Evolutionary conservation across 2,113 vertebrate genomes (phyloP).

Genomic region (Elephantulus edwardii): DNA sequence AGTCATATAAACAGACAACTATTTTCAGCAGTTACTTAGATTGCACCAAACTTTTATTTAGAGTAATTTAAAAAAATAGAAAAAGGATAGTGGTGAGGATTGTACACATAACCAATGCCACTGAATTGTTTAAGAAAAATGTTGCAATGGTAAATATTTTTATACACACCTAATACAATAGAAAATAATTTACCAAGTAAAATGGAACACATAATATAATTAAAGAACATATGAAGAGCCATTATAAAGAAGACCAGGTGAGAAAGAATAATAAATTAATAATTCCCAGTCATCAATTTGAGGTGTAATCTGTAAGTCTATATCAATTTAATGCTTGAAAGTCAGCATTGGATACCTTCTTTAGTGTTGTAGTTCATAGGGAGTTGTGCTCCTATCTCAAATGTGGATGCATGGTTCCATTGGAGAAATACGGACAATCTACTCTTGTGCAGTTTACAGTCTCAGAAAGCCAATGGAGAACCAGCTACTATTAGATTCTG

Average conservation of each 20-base stretch:
- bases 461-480: no score
- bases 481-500: no score
- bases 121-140: background rate
- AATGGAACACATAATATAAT: background rate
- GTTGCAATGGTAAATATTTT: background rate
- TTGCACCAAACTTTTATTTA: background rate
- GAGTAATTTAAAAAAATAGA: background rate
- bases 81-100: background rate
- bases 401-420: no score
- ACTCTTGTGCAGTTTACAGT: no score
- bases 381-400: no score
- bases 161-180: background rate
- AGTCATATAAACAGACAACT: slow-evolving; percentile 5
- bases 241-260: background rate
- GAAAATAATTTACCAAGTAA: slow-evolving; percentile 15
- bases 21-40: background rate
- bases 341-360: background rate
- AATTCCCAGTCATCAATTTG: background rate
- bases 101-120: background rate
- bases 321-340: background rate
- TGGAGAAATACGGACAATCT: no score
- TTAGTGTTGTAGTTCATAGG: slow-evolving; percentile 8
- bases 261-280: background rate
- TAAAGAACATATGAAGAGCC: background rate
- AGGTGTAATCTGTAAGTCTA: background rate